Conservation (phyloP, 2,888 invertebrate species). For the Morpho helenor region DNA sequence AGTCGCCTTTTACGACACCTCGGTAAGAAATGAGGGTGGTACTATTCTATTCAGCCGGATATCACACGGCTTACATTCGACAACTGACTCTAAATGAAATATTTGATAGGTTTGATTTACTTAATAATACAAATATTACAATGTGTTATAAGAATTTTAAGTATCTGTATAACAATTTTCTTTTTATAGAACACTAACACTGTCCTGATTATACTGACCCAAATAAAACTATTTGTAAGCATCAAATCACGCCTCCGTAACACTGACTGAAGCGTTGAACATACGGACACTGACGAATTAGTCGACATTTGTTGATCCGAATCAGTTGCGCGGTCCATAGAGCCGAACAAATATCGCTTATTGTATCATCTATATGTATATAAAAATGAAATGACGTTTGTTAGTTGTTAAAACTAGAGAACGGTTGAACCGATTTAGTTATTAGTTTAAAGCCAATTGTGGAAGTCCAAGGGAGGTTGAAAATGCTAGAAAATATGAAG, state of each 20-base stretch:
- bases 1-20: too few species aligned
- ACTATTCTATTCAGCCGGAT: too few species aligned
- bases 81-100: not conserved
- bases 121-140: not conserved
- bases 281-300: slow-evolving; percentile 10
- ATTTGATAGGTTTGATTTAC: not conserved
- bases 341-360: too few species aligned
- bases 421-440: too few species aligned
- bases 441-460: too few species aligned
- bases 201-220: not conserved
- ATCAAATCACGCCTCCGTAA: slow-evolving; percentile 10
- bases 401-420: too few species aligned
- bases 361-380: too few species aligned
- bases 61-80: too few species aligned
- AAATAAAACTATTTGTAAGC: slow-evolving; percentile 5
- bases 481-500: too few species aligned
- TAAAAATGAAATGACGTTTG: too few species aligned
- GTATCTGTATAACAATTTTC: not conserved
- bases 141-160: not conserved
- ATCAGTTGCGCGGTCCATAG: not conserved
- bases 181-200: not conserved
- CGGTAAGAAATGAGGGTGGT: too few species aligned
- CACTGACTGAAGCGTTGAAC: slow-evolving; percentile 9
- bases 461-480: too few species aligned
- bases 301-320: slow-evolving; percentile 5